Percentiles rank a stretch among this genome's conserved stretches.
Conservation (phyloP, 2,888 invertebrate genomes). For the Drosophila ezoana region DNA sequence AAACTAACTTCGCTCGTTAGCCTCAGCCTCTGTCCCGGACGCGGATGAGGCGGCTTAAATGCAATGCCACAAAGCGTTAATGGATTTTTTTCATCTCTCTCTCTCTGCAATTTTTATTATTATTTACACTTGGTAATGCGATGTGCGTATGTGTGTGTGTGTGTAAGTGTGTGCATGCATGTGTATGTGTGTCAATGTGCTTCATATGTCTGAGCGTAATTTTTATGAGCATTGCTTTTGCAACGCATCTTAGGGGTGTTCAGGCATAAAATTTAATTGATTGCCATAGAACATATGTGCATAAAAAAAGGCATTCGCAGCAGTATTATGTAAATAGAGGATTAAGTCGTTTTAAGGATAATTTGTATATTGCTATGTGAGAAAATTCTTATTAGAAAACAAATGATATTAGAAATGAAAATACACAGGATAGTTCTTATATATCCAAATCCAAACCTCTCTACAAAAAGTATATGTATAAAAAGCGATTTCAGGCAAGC, state of each 20-base stretch:
- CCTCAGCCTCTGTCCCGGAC: conserved; percentile 24
- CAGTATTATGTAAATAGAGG: conserved; percentile 42
- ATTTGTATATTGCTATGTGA: background rate
- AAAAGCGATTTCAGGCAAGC: no score
- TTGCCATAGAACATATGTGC: conserved; percentile 59
- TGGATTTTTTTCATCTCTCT: conserved; percentile 60
- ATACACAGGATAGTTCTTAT: background rate
- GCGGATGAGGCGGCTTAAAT: conserved; percentile 66
- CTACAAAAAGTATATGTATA: no score
- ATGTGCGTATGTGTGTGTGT: conserved; percentile 28
- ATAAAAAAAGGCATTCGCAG: conserved; percentile 13
- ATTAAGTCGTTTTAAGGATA: conserved; percentile 30
- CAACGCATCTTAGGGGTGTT: conserved; percentile 51
- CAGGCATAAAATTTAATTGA: conserved; percentile 52
- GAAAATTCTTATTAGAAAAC: background rate
- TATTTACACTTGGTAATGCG: conserved; percentile 75
- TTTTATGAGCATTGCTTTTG: conserved; percentile 51
- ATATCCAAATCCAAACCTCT: no score
- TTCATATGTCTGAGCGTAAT: conserved; percentile 54
- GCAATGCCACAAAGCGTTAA: conserved; percentile 81
- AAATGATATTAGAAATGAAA: no score
- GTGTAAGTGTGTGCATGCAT: conserved; percentile 10
- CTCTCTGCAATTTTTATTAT: conserved; percentile 71
- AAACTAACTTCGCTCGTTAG: conserved; percentile 80
- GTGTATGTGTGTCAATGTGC: conserved; percentile 37